Conservation (phyloP, 1,140 invertebrate species). For the Orchestia grillus region DNA sequence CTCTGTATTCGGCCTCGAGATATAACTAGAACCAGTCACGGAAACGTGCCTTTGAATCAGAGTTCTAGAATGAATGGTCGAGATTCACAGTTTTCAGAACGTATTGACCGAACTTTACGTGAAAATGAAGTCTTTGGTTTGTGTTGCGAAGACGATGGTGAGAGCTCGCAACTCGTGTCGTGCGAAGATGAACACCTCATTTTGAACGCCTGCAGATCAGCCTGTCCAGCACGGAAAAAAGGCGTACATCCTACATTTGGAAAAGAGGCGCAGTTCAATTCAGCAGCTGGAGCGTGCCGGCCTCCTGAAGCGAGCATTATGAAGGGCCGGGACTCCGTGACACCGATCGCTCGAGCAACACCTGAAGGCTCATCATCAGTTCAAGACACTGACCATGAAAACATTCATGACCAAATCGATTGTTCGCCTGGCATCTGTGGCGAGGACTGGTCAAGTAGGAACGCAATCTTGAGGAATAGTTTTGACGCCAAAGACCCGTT, state of each 20-base stretch:
- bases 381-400: neutral
- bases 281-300: neutral
- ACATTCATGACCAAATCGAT: neutral
- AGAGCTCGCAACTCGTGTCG: neutral
- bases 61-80: neutral
- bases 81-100: neutral
- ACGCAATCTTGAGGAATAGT: neutral
- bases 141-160: neutral
- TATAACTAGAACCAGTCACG: neutral
- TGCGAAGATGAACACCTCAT: neutral
- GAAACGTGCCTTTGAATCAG: neutral
- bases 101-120: neutral
- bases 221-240: neutral
- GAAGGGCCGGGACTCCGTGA: conserved; percentile 6
- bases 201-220: neutral
- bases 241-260: neutral
- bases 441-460: neutral
- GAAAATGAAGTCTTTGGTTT: neutral
- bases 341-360: neutral
- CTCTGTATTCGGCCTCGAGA: neutral
- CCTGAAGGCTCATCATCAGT: conserved; percentile 3
- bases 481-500: conserved; percentile 30
- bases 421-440: neutral
- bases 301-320: neutral
- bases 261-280: neutral